Evolutionary conservation across 2,113 vertebrate species (phyloP), one percentile per base, ranked within the genome.

Genomic region (Daubentonia madagascariensis): DNA sequence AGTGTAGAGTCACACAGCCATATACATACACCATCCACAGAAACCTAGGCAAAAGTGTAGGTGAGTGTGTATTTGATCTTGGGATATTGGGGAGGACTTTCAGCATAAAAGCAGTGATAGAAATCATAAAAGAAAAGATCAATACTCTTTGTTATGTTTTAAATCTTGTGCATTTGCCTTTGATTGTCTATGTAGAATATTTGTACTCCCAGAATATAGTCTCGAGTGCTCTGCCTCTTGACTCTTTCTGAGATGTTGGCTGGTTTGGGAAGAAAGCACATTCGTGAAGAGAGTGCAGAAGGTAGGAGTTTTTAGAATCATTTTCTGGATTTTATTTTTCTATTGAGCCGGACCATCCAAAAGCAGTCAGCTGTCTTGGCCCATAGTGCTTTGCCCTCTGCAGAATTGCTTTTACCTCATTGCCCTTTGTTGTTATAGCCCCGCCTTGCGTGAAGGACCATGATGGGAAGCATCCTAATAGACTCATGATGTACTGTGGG

Each of bases 391-490:
- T 30, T 8, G 68, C 65, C 37, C 28, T 25, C 50, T 28, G 75
- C 37, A 30, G 86, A 43, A 12, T 1, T 3, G 2, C 35, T 3
- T 35, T 70, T 9, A 28, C 75, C 28, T 2, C 9, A 20, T 3
- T 17, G 16, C 70, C 52, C 8, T 43, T 32, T 11, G 9, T 28
- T 25, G n/a, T 59, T 3, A 3, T 2, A 8, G 22, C 10, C 22
- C 32, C 1, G 0, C 50, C 59, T 76, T 4, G 6, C 4, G 1
- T 1, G 23, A 28, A 30, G 75, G 48, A 32, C 28, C 17, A 4
- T 9, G 0, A 1, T 0, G 3, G 80, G 28, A 3, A 11, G 22
- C 57, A 7, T 52, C 43, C 23, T 6, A 10, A 20, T 13, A 57
- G 20, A 16, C 3, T 73, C 59, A 1, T 7, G 0, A 12, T 7